A percentile compares a stretch with the other conserved stretches of the same genome.
phyloP scores from a whole-genome alignment of 2,888 invertebrate species.

The Leucophenga montana region DNA sequence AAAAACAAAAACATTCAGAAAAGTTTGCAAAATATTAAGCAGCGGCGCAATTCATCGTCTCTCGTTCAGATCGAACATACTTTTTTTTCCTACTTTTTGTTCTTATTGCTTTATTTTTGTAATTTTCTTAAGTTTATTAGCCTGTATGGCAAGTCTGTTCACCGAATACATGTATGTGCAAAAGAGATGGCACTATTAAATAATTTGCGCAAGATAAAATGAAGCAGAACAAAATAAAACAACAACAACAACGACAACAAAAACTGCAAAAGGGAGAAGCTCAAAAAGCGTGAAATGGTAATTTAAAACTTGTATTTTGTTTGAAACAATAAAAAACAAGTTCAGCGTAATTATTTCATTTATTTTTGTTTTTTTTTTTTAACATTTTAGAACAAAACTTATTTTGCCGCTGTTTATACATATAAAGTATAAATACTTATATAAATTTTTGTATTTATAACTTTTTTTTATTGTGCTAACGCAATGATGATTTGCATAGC shows the following conservation, averaged over 20 bases:
- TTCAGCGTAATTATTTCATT: slow-evolving; percentile 3
- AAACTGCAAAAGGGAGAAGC: neutral
- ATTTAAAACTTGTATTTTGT: slow-evolving; percentile 19
- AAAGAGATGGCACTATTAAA: neutral
- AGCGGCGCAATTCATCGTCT: neutral
- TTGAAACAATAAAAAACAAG: neutral
- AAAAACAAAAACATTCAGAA: neutral
- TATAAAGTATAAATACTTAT: no score
- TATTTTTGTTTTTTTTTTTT: neutral
- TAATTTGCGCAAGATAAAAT: neutral
- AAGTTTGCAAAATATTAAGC: neutral
- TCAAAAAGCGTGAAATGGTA: slow-evolving; percentile 23
- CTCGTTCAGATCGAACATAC: no score
- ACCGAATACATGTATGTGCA: neutral
- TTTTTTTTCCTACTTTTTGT: neutral
- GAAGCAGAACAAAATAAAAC: neutral
- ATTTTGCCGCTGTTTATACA: neutral
- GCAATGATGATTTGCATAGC: no score
- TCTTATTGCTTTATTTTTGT: neutral
- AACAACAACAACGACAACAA: no score
- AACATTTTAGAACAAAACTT: neutral
- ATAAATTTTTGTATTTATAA: no score
- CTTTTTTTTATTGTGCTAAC: neutral
- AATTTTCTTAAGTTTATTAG: slow-evolving; percentile 12
- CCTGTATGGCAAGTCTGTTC: neutral